Evolutionary conservation across 1,140 invertebrate genomes (phyloP), one percentile per base, ranked within the genome.

Genomic region (Sarcophaga peregrina): DNA sequence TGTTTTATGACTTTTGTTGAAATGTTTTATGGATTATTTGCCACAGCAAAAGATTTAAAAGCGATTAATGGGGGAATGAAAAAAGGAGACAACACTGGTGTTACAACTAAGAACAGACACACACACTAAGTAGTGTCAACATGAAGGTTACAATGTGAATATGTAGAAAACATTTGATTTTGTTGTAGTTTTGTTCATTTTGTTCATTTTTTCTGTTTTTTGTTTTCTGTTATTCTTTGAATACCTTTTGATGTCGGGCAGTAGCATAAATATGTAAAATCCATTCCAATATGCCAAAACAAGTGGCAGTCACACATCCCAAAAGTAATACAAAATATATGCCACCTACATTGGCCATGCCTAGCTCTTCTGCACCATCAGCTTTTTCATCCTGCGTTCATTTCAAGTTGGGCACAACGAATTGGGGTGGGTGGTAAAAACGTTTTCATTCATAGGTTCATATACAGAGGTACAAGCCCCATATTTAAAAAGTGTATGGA

Each of bases 291-390:
- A 90, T 82, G 8, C 90, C 90, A 81, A 86, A 88, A 83, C 87
- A 11, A 74, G 85, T 88, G 87, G 87, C 92, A 52, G 93, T 87
- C 8, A 91, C 85, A 85, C 92, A 91, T 73, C 92, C 93, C 11
- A 91, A 91, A 5, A 98, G 92, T 20, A 99, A 92, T 8, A 99
- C 96, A 15, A 99, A 95, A 89, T 99, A 99, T 8, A 99, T 96
- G 50, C 98, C 98, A 68, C 97, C 94, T 90, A 97, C 96, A 90
- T 98, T 98, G 85, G 96, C 96, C 74, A 98, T 95, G 8, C 96
- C 97, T 25, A 98, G 91, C 81, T 92, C 92, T 83, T 91, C 91
- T 81, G 91, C 90, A 25, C 89, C 88, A 84, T 89, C 88, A 58
- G 88, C 89, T 68, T 89, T 88, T 10, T 83, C 37, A 20, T 58